Conservation (phyloP, 1,140 invertebrate genomes). For the Aphelenchoides fujianensis region DNA sequence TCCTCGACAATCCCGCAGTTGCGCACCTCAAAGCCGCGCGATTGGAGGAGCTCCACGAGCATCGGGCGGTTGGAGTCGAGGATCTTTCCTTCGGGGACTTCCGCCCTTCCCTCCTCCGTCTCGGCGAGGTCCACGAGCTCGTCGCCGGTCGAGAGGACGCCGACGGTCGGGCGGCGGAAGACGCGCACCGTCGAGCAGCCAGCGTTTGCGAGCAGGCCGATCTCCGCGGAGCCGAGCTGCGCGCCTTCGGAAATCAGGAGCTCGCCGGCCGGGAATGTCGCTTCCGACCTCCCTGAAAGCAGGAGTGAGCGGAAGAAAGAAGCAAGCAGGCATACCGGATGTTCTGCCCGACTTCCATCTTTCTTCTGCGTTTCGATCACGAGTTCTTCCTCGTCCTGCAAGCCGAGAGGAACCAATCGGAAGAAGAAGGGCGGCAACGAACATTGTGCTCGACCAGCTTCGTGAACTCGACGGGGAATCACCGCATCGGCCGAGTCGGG, state of each 20-base stretch:
- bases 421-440: too few relatives aligned
- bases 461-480: constrained; percentile 48
- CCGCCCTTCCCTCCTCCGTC: background rate
- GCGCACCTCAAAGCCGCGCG: constrained; percentile 29
- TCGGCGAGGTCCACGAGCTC: constrained; percentile 40
- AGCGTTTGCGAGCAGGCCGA: constrained; percentile 33
- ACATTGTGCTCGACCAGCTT: constrained; percentile 40
- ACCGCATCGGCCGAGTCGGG: constrained; percentile 50
- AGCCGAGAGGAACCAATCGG: too few relatives aligned
- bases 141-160: constrained; percentile 48
- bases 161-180: constrained; percentile 32
- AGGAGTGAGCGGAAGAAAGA: too few relatives aligned
- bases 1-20: constrained; percentile 44
- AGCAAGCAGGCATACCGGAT: constrained; percentile 39
- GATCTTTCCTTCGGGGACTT: constrained; percentile 13
- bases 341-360: constrained; percentile 36
- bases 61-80: constrained; percentile 50
- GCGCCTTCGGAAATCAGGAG: constrained; percentile 31
- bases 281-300: constrained; percentile 46
- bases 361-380: constrained; percentile 33
- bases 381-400: constrained; percentile 40
- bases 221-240: constrained; percentile 31
- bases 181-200: constrained; percentile 28
- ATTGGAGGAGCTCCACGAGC: constrained; percentile 32
- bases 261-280: constrained; percentile 39